Evolutionary conservation across 2,113 vertebrate genomes (phyloP).

Genomic region (Aplodontia rufa): DNA sequence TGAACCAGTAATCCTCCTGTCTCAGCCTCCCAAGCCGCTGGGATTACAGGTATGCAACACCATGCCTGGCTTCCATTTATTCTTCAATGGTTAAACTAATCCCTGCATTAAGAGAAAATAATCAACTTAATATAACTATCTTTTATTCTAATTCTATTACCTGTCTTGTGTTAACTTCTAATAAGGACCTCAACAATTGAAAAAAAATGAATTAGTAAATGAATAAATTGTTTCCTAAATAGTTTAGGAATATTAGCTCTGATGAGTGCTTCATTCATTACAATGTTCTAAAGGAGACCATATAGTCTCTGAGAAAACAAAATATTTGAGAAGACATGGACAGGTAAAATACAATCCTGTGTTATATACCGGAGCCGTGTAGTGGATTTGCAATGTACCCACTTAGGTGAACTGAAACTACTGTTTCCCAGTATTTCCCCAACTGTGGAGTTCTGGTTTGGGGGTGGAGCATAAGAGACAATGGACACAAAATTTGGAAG

Average conservation of each 20-base stretch:
- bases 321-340: background rate
- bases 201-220: slow-evolving; percentile 2
- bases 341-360: background rate
- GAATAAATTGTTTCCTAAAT: background rate
- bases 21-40: no score
- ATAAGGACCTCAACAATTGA: background rate
- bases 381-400: no score
- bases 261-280: background rate
- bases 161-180: background rate
- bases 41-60: no score
- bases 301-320: background rate
- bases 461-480: background rate
- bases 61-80: no score
- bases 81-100: background rate
- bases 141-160: background rate
- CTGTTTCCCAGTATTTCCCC: background rate
- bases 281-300: background rate
- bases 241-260: background rate
- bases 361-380: rapidly evolving
- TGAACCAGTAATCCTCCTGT: no score
- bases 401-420: background rate
- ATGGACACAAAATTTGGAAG: background rate
- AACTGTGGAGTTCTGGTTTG: background rate
- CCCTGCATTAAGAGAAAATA: background rate
- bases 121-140: background rate